phyloP scores from a whole-genome alignment of 2,888 invertebrate genomes.

The Pharmacophagus antenor region DNA sequence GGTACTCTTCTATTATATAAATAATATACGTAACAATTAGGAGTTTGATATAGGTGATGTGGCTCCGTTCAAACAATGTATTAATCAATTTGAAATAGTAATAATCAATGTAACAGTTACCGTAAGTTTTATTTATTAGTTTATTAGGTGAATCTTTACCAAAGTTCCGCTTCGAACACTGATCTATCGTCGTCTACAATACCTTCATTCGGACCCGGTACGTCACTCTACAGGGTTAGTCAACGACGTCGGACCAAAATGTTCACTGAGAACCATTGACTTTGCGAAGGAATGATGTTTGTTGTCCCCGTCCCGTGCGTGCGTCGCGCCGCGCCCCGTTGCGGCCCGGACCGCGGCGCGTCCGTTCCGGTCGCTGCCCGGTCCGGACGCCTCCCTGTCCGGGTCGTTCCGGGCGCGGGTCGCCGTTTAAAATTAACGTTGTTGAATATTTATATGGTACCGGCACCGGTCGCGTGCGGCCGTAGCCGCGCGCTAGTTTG shows the following conservation, averaged over 20 bases:
- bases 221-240: conserved; percentile 64
- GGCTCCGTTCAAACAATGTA: conserved; percentile 16
- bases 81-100: conserved; percentile 41
- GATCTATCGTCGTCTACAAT: conserved; percentile 58
- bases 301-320: conserved; percentile 55
- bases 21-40: conserved; percentile 27
- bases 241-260: conserved; percentile 67
- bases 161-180: conserved; percentile 66
- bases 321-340: conserved; percentile 36
- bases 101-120: conserved; percentile 72
- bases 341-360: conserved; percentile 23
- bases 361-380: conserved; percentile 4
- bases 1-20: conserved; percentile 22
- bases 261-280: conserved; percentile 45
- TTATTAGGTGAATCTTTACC: conserved; percentile 72
- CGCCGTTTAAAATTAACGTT: conserved; percentile 45
- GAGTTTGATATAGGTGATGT: conserved; percentile 18
- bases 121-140: conserved; percentile 74
- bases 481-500: conserved; percentile 52
- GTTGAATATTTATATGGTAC: conserved; percentile 52
- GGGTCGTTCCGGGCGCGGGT: conserved; percentile 33
- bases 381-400: conserved; percentile 20
- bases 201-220: conserved; percentile 53
- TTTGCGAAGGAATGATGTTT: conserved; percentile 51
- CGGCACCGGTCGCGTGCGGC: conserved; percentile 43